Evolutionary conservation across 2,113 vertebrate species (phyloP).

Genomic region (Neogobius melanostomus): DNA sequence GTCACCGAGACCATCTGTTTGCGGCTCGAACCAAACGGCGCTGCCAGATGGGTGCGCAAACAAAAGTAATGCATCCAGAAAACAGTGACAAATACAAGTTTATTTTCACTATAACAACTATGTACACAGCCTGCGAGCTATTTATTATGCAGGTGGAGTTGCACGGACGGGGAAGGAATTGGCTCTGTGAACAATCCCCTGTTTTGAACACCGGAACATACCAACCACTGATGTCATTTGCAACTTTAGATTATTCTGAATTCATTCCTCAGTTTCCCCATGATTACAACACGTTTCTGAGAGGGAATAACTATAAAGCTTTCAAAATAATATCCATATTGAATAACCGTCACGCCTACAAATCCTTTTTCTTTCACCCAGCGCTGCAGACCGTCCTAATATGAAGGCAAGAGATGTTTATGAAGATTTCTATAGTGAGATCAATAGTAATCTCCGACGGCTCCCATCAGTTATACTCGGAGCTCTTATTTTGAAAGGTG

Average conservation of each 20-base stretch:
- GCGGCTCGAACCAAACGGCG: neutral
- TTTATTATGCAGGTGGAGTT: neutral
- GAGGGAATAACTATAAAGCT: neutral
- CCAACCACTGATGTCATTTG: neutral
- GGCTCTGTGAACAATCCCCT: neutral
- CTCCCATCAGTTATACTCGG: neutral
- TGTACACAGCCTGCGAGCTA: neutral
- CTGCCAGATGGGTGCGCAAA: slow-evolving; percentile 9
- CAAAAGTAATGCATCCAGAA: neutral
- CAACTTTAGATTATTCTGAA: neutral
- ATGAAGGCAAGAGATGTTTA: neutral
- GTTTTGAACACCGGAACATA: neutral
- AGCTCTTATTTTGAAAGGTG: neutral
- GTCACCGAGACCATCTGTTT: slow-evolving; percentile 33
- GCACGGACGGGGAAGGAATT: neutral
- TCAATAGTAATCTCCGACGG: neutral
- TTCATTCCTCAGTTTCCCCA: no score
- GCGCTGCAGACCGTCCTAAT: no score
- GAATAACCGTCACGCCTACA: neutral
- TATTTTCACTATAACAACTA: slow-evolving; percentile 3
- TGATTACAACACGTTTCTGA: no score
- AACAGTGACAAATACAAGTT: slow-evolving; percentile 7
- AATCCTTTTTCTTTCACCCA: no score
- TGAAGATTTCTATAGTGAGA: neutral
- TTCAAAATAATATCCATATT: neutral